Percentiles rank a stretch among this genome's conserved stretches.
phyloP scores from a whole-genome alignment of 2,888 invertebrate species.

The Ophraella communa region DNA sequence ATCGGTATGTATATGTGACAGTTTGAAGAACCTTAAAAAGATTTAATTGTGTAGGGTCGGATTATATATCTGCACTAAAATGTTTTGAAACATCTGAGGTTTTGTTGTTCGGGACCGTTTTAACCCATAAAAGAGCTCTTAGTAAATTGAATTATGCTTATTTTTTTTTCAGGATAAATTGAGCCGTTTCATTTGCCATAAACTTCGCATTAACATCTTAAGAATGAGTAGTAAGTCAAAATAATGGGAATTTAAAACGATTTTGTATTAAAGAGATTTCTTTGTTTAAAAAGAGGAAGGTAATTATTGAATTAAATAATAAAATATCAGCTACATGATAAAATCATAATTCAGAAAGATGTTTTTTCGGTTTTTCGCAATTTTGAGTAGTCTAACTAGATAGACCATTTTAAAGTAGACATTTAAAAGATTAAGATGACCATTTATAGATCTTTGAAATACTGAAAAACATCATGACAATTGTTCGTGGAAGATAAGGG shows the following conservation, averaged over 20 bases:
- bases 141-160: conserved; percentile 15
- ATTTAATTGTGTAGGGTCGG: conserved; percentile 26
- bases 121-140: conserved; percentile 22
- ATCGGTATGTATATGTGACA: conserved; percentile 20
- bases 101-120: conserved; percentile 9
- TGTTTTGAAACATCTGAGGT: conserved; percentile 25
- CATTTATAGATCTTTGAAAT: too few relatives aligned
- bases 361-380: too few relatives aligned
- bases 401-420: too few relatives aligned
- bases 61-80: conserved; percentile 24
- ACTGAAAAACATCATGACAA: too few relatives aligned
- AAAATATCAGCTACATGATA: too few relatives aligned
- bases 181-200: neutral
- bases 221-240: neutral
- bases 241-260: neutral
- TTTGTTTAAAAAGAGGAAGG: too few relatives aligned
- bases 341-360: too few relatives aligned
- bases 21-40: conserved; percentile 31
- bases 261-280: too few relatives aligned
- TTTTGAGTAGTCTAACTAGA: too few relatives aligned
- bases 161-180: neutral
- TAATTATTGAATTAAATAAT: too few relatives aligned
- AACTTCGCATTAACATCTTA: neutral
- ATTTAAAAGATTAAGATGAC: too few relatives aligned
- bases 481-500: too few relatives aligned